These are phyloP conservation scores for Cossypha polioptera DNA, from an alignment of 2,797 vertebrate species.

Conservation along the genomic window DNA sequence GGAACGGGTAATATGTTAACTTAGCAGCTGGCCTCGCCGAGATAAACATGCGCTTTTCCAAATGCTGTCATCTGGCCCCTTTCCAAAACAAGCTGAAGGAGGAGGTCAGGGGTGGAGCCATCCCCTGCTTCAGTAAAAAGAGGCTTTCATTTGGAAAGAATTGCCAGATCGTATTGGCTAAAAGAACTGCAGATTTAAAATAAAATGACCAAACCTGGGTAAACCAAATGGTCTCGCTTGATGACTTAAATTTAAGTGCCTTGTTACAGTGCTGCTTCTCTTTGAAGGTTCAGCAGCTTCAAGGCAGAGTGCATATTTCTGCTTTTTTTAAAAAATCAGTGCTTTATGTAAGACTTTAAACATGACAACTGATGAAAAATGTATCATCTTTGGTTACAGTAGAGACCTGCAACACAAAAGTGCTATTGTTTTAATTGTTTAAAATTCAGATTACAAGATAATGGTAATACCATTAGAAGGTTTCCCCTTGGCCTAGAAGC, in stretches of 20 bases:
- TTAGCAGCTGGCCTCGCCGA: slow-evolving; percentile 62
- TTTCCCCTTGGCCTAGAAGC: slow-evolving; percentile 32
- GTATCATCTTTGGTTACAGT: not conserved
- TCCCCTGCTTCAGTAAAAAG: slow-evolving; percentile 44
- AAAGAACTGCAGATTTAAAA: not conserved
- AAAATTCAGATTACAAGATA: slow-evolving; percentile 71
- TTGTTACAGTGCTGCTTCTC: not conserved
- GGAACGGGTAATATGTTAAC: slow-evolving; percentile 54
- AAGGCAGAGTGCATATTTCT: not conserved
- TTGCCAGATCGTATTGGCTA: not conserved
- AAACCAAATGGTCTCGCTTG: not conserved
- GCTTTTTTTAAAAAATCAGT: not conserved
- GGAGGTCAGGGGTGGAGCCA: slow-evolving; percentile 65
- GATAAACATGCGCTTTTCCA: slow-evolving; percentile 68
- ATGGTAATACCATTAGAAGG: slow-evolving; percentile 57
- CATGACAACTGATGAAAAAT: not conserved
- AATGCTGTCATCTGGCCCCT: slow-evolving; percentile 71
- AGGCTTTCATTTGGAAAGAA: slow-evolving; percentile 61
- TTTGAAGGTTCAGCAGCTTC: not conserved
- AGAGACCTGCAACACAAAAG: not conserved
- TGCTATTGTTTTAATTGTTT: slow-evolving; percentile 60
- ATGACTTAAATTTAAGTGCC: not conserved
- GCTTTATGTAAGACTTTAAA: not conserved
- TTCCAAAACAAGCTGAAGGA: slow-evolving; percentile 68
- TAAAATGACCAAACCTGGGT: not conserved